Evolutionary conservation across 2,888 invertebrate genomes (phyloP).

Genomic region (Drosophila paracracens): DNA sequence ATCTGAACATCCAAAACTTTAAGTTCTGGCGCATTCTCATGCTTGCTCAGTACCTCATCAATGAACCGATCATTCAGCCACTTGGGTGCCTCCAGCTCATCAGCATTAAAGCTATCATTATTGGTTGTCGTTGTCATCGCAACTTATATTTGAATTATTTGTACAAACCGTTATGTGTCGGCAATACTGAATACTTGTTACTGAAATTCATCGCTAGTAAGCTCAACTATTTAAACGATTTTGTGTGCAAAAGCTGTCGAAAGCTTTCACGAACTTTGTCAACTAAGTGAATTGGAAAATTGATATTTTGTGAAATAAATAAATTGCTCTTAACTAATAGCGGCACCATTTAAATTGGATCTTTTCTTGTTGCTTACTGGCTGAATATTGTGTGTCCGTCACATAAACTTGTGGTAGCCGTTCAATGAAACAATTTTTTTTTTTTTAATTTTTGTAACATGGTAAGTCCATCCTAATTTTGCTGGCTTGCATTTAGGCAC

Average conservation of each 20-base stretch:
- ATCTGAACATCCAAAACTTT: conserved; percentile 38
- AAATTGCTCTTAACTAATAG: not conserved
- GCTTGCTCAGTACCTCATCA: conserved; percentile 30
- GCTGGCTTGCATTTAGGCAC: no score
- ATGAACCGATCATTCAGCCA: conserved; percentile 61
- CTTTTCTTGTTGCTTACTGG: no score
- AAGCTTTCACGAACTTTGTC: conserved; percentile 15
- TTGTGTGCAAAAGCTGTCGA: not conserved
- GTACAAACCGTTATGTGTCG: not conserved
- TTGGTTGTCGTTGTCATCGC: conserved; percentile 31
- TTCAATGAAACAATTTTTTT: no score
- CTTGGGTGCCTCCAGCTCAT: conserved; percentile 60
- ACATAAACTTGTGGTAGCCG: no score
- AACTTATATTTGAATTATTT: conserved; percentile 32
- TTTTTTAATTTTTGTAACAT: no score
- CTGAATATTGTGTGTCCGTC: no score
- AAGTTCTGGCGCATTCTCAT: conserved; percentile 36
- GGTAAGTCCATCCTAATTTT: no score
- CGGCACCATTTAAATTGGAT: not conserved
- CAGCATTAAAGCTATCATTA: conserved; percentile 42
- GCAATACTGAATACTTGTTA: not conserved
- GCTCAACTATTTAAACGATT: not conserved
- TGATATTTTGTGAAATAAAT: conserved; percentile 1
- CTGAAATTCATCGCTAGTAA: not conserved
- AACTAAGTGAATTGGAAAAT: not conserved